Evolutionary conservation across 64 coral and sea anemone genomes (phyloP).

Genomic region (Stylophora pistillata): DNA sequence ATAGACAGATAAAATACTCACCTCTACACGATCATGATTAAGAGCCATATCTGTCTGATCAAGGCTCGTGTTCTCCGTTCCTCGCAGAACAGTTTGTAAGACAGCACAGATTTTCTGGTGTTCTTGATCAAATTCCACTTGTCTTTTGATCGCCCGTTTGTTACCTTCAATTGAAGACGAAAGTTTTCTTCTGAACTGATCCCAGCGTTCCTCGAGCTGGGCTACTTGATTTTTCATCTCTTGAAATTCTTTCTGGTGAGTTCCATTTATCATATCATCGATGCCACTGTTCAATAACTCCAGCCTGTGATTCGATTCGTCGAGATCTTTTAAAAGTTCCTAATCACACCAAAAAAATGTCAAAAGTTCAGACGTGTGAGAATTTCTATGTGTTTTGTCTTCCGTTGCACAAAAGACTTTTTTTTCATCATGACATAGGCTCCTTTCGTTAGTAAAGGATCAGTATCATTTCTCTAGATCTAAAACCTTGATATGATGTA

Average conservation of each 20-base stretch:
- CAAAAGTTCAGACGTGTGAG: no score
- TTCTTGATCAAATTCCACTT: constrained; percentile 38
- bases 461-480: no score
- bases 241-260: constrained; percentile 35
- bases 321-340: constrained; percentile 49
- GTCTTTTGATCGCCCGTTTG: constrained; percentile 3
- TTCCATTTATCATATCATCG: constrained; percentile 21
- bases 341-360: not conserved
- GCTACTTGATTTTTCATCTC: constrained; percentile 44
- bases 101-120: constrained; percentile 32
- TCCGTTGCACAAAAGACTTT: no score
- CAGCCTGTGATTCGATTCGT: constrained; percentile 34
- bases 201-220: constrained; percentile 48
- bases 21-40: constrained; percentile 28
- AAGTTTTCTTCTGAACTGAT: constrained; percentile 10
- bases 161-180: constrained; percentile 17
- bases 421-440: no score
- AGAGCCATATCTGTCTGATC: constrained; percentile 31
- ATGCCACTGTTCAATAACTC: constrained; percentile 33
- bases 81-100: constrained; percentile 19
- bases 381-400: no score
- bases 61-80: constrained; percentile 19
- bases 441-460: no score
- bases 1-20: not conserved
- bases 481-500: no score